Base-by-base conservation (phyloP, 2,888 invertebrate genomes). In the Lithophane leautieri region DNA sequence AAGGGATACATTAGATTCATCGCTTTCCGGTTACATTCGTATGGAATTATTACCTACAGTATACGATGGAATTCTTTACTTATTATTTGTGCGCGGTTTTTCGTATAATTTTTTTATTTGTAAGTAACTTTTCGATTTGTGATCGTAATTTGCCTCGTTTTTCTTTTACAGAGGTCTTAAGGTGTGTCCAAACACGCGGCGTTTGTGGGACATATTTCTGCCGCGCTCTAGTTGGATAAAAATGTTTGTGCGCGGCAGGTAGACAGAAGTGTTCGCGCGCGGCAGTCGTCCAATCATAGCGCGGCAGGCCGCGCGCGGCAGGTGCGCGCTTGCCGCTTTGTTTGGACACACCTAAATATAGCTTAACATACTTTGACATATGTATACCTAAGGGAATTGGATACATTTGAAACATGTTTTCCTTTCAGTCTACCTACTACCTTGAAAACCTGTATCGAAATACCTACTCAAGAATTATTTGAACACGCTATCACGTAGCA, bases 1-100 rank as follows among this genome's bases (percentile, higher is more conserved):
- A 86, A 88, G 85, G 82, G 79, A 81, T 83, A 82, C 85, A 87
- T 90, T 88, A 84, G 82, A 90, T 89, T 89, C 90, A 90, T 88
- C 87, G 81, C 77, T 87, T 84, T 72, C 83, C 76, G 70, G 56
- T 73, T 47, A 83, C 82, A 79, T 80, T 76, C 58, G 50, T 71
- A 73, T 70, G 68, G 73, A 81, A 73, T 83, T 70, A 71, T 79
- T 69, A 34, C 34, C 34, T 34, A 68, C 44, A 47, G 44, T 73
- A 40, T 70, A 58, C 14, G 56, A 73, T 42, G 22, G 70, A 83
- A 69, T 68, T 80, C 28, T 76, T 76, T 40, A 54, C 67, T 70
- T 82, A 60, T 73, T 76, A 70, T 74, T 56, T 61, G 40, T 61
- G 65, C 44, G 47, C 6, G 58, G 47, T 61, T 60, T 60, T 82